Percentiles rank a stretch among this genome's conserved stretches.
Conservation (phyloP, 2,113 vertebrate species). For the Girardinichthys multiradiatus region DNA sequence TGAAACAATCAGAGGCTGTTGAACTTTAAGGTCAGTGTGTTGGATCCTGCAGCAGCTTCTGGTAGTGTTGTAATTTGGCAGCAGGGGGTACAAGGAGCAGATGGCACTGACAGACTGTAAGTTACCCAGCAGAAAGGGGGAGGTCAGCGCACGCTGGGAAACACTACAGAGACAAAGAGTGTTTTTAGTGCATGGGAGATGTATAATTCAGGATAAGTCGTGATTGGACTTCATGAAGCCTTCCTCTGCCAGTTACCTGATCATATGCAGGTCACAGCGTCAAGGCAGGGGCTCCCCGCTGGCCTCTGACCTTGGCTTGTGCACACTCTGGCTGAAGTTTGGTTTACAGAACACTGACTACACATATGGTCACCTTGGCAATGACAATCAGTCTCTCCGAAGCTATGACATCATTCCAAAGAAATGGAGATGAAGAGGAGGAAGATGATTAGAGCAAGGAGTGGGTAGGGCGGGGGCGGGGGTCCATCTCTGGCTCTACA, state of each 20-base stretch:
- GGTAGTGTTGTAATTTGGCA: slow-evolving; percentile 63
- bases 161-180: slow-evolving; percentile 53
- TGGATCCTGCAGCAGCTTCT: slow-evolving; percentile 40
- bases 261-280: neutral
- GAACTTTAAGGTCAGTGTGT: slow-evolving; percentile 59
- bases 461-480: slow-evolving; percentile 14
- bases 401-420: slow-evolving; percentile 69
- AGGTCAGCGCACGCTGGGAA: slow-evolving; percentile 63
- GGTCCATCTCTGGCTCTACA: slow-evolving; percentile 53
- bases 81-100: slow-evolving; percentile 76
- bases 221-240: slow-evolving; percentile 4
- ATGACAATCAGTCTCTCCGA: slow-evolving; percentile 50
- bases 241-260: neutral
- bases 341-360: slow-evolving; percentile 10
- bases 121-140: slow-evolving; percentile 62
- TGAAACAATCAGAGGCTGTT: slow-evolving; percentile 57
- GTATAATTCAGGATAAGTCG: slow-evolving; percentile 32
- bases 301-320: slow-evolving; percentile 43
- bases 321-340: slow-evolving; percentile 12
- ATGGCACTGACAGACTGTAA: slow-evolving; percentile 83
- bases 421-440: slow-evolving; percentile 44
- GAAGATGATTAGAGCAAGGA: slow-evolving; percentile 3
- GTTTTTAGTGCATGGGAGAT: slow-evolving; percentile 30
- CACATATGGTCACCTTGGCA: slow-evolving; percentile 67
- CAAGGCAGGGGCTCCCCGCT: neutral